A percentile compares a stretch with the other conserved stretches of the same genome.
These are phyloP conservation scores for Buphagus erythrorhynchus DNA, from an alignment of 2,797 vertebrate species.

Conservation along the genomic window DNA sequence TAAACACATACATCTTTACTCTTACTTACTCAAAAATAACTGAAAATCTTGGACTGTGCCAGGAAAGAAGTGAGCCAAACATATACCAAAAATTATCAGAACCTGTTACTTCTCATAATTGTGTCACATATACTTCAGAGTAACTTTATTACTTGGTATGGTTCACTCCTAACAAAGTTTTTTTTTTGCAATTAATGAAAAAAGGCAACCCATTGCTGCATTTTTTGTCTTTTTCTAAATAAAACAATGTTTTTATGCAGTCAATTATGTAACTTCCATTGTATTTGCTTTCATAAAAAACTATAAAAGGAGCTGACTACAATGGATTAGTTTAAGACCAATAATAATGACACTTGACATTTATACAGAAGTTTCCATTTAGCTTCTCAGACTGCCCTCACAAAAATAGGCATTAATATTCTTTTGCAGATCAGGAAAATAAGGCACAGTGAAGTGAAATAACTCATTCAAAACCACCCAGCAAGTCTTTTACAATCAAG, in stretches of 20 bases:
- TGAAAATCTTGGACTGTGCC: not conserved
- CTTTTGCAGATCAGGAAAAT: slow-evolving; percentile 44
- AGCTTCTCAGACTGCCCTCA: slow-evolving; percentile 40
- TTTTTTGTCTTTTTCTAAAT: slow-evolving; percentile 44
- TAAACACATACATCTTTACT: not conserved
- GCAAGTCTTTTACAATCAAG: slow-evolving; percentile 4
- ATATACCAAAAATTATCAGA: not conserved
- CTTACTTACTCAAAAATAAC: not conserved
- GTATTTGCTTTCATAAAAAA: slow-evolving; percentile 58
- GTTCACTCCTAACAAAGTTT: not conserved
- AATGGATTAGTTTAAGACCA: slow-evolving; percentile 58
- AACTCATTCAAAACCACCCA: slow-evolving; percentile 54
- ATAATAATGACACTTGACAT: slow-evolving; percentile 62
- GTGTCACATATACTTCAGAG: not conserved
- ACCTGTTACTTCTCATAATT: not conserved
- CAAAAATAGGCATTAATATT: slow-evolving; percentile 51
- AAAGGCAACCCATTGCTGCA: not conserved
- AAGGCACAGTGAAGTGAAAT: slow-evolving; percentile 9
- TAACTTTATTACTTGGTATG: not conserved
- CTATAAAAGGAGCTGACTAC: slow-evolving; percentile 53
- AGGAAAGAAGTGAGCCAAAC: not conserved
- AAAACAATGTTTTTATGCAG: slow-evolving; percentile 29
- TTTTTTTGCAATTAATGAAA: not conserved
- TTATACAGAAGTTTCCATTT: slow-evolving; percentile 66
- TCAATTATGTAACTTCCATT: slow-evolving; percentile 46